Conservation (phyloP, 1,140 invertebrate species). For the Penaeus chinensis region DNA sequence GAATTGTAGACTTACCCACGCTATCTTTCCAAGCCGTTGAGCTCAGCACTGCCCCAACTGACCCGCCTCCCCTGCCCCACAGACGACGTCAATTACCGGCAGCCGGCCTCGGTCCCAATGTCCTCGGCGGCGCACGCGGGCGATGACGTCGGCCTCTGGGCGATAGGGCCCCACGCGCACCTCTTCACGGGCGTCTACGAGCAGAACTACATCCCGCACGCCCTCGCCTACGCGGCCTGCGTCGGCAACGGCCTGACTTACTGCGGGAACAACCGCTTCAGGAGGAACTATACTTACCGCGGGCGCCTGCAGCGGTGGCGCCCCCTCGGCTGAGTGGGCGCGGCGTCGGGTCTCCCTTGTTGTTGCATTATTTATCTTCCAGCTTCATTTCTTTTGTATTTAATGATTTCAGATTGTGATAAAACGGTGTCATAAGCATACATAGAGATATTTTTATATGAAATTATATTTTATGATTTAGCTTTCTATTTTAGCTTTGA, state of each 20-base stretch:
- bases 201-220: constrained; percentile 90
- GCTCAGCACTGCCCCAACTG: too few relatives aligned
- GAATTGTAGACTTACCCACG: too few relatives aligned
- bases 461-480: too few relatives aligned
- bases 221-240: constrained; percentile 81
- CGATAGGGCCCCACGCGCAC: constrained; percentile 86
- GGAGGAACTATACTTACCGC: constrained; percentile 3
- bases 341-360: background rate
- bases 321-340: background rate
- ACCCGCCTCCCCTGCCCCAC: constrained; percentile 75
- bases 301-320: background rate
- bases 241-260: constrained; percentile 71
- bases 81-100: constrained; percentile 77
- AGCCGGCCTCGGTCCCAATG: constrained; percentile 75
- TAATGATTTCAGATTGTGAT: background rate
- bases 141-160: constrained; percentile 87
- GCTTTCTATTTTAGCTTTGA: too few relatives aligned
- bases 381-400: background rate
- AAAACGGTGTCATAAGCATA: background rate
- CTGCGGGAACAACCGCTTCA: constrained; percentile 37
- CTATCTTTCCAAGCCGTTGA: background rate
- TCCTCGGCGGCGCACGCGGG: constrained; percentile 82
- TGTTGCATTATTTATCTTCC: constrained; percentile 6
- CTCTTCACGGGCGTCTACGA: constrained; percentile 90
- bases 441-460: too few relatives aligned